A percentile compares a stretch with the other conserved stretches of the same genome.
Evolutionary conservation across 2,113 vertebrate species (phyloP).

Genomic region (Edolisoma coerulescens): DNA sequence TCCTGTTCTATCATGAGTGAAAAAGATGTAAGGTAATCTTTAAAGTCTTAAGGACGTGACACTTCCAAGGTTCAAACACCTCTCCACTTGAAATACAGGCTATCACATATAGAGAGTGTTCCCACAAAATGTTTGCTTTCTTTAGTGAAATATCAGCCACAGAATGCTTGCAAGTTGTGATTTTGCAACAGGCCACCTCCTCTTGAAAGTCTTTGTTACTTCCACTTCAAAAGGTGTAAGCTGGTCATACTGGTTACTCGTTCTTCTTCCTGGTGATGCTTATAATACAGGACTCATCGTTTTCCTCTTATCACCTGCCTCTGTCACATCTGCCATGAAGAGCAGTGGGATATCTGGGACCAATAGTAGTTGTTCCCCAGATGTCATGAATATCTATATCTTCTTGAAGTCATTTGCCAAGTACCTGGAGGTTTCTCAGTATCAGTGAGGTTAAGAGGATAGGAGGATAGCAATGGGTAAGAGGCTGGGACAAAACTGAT

Average conservation of each 20-base stretch:
- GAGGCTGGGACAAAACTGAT: neutral
- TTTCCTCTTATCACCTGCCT: neutral
- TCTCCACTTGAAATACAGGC: neutral
- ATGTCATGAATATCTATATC: neutral
- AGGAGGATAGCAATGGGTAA: neutral
- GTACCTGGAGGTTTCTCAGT: neutral
- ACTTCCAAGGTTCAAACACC: neutral
- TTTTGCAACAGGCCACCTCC: neutral
- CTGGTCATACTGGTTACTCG: neutral
- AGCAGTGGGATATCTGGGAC: neutral
- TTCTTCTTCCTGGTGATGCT: neutral
- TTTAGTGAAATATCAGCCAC: neutral
- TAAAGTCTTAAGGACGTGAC: neutral
- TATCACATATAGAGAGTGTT: neutral
- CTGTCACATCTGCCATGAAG: neutral
- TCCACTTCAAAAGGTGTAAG: neutral
- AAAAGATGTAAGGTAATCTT: neutral
- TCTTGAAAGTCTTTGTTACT: neutral
- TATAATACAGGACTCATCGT: neutral
- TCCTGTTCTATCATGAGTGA: neutral
- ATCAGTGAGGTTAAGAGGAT: neutral
- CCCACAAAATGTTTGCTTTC: neutral
- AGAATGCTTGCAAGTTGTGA: neutral
- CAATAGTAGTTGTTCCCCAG: neutral
- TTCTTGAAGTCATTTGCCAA: neutral